Evolutionary conservation across 2,113 vertebrate species (phyloP).

Genomic region (Xiphophorus couchianus): DNA sequence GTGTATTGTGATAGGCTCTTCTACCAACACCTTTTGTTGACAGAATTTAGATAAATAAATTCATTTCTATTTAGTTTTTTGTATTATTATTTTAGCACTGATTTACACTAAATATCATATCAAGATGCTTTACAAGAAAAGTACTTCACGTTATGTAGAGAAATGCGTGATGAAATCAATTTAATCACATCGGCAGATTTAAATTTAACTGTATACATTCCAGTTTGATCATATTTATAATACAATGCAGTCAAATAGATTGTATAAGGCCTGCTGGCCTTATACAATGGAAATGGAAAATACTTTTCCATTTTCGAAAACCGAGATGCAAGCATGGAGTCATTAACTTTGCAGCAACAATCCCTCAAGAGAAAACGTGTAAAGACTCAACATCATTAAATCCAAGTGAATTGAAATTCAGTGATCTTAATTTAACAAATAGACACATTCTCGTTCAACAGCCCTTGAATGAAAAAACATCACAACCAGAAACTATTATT

Average conservation of each 20-base stretch:
- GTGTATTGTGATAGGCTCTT: not conserved
- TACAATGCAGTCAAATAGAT: too few species aligned
- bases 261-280: too few species aligned
- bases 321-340: too few species aligned
- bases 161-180: not conserved
- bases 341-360: not conserved
- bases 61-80: too few species aligned
- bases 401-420: not conserved
- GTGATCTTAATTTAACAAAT: not conserved
- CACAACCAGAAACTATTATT: not conserved
- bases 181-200: not conserved
- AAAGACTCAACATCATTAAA: not conserved
- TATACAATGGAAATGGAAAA: too few species aligned
- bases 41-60: not conserved
- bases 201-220: not conserved
- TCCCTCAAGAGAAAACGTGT: not conserved
- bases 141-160: not conserved
- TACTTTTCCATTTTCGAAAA: too few species aligned
- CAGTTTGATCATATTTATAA: not conserved
- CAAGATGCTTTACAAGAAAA: not conserved
- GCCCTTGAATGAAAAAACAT: not conserved
- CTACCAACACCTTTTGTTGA: slow-evolving; percentile 1
- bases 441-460: not conserved
- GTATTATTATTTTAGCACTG: too few species aligned
- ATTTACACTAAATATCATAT: too few species aligned